These are phyloP conservation scores for Nymphalis urticae DNA, from an alignment of 2,888 invertebrate genomes.

Conservation along the genomic window DNA sequence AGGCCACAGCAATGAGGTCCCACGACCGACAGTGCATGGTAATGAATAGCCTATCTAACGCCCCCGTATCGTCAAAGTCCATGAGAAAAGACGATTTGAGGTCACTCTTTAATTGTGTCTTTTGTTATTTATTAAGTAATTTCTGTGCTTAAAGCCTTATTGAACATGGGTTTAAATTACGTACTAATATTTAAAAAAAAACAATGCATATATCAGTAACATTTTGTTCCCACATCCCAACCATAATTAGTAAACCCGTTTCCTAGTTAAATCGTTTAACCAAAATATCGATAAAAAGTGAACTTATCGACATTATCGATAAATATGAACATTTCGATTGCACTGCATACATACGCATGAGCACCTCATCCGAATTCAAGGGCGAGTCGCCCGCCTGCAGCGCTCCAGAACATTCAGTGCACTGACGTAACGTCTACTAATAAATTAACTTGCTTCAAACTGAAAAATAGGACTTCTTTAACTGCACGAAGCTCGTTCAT, in stretches of 20 bases:
- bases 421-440: conserved; percentile 40
- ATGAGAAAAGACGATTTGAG: not conserved
- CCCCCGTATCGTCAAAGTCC: not conserved
- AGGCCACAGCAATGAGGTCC: not conserved
- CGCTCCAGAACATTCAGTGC: conserved; percentile 51
- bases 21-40: not conserved
- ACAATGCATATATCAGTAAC: not conserved
- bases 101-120: not conserved
- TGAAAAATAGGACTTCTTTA: conserved; percentile 2
- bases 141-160: no score
- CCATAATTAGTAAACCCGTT: no score
- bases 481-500: not conserved
- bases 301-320: conserved; percentile 14
- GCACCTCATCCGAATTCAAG: conserved; percentile 73
- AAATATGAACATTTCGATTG: conserved; percentile 44
- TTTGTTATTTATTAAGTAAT: not conserved
- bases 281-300: not conserved
- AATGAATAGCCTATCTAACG: not conserved
- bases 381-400: conserved; percentile 61
- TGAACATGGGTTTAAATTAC: no score
- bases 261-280: not conserved
- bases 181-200: not conserved
- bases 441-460: conserved; percentile 7
- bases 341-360: conserved; percentile 63
- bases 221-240: no score